These are phyloP conservation scores for Ernsta delagoae DNA, from an alignment of 2,888 invertebrate species.

Conservation along the genomic window DNA sequence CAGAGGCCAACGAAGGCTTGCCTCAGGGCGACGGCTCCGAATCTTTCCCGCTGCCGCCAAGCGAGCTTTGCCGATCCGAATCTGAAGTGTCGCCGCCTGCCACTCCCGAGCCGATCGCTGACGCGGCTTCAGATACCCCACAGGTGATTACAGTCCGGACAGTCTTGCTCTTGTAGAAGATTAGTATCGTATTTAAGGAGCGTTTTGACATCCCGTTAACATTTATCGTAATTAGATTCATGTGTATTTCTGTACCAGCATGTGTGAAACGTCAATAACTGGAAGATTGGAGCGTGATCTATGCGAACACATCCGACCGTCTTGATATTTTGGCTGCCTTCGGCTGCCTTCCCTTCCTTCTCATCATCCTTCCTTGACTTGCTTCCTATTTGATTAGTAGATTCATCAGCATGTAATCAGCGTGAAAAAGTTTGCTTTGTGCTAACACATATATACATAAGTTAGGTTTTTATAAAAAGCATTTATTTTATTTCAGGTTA, in stretches of 20 bases:
- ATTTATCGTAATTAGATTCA: conserved; percentile 70
- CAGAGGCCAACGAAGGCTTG: conserved; percentile 43
- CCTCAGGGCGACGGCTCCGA: conserved; percentile 46
- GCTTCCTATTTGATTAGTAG: conserved; percentile 50
- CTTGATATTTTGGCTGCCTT: conserved; percentile 47
- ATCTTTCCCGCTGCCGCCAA: conserved; percentile 53
- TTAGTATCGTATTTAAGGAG: conserved; percentile 68
- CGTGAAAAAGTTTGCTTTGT: conserved; percentile 52
- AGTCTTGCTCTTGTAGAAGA: conserved; percentile 77
- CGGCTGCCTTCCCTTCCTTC: conserved; percentile 53
- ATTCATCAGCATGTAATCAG: conserved; percentile 41
- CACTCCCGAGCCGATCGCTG: conserved; percentile 42
- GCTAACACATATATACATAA: conserved; percentile 56
- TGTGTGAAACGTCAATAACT: conserved; percentile 71
- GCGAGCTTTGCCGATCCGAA: conserved; percentile 46
- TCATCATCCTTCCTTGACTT: conserved; percentile 43
- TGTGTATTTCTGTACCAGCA: conserved; percentile 75
- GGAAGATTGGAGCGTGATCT: conserved; percentile 65
- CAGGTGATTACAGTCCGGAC: conserved; percentile 78
- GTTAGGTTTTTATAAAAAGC: conserved; percentile 9
- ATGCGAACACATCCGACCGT: conserved; percentile 48
- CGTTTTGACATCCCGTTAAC: conserved; percentile 66
- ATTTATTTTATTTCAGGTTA: conserved; percentile 9
- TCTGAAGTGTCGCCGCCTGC: conserved; percentile 41
- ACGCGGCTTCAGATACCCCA: conserved; percentile 46